Percentiles rank a stretch among this genome's conserved stretches.
Conservation (phyloP, 2,113 vertebrate species). For the Stegostoma tigrinum region DNA sequence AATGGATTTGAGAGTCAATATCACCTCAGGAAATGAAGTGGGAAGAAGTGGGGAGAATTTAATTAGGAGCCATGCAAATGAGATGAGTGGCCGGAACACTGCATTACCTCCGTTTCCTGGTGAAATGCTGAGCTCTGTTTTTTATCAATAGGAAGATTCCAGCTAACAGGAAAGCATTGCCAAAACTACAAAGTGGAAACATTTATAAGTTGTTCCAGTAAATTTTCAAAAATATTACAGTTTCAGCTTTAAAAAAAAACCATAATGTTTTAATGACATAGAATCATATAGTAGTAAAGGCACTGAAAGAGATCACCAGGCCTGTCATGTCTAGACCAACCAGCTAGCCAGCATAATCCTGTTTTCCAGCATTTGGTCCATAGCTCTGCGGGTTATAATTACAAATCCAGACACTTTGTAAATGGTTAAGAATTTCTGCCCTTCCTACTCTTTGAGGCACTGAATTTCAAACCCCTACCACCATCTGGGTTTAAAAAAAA, state of each 20-base stretch:
- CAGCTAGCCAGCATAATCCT: too few relatives aligned
- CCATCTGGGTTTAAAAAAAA: too few relatives aligned
- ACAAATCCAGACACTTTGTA: too few relatives aligned
- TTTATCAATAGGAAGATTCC: not conserved
- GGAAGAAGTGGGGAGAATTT: not conserved
- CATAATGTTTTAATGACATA: not conserved
- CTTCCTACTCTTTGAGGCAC: too few relatives aligned
- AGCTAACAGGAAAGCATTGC: not conserved
- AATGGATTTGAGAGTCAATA: not conserved
- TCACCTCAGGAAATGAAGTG: constrained; percentile 11
- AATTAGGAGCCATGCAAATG: not conserved
- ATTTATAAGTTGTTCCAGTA: not conserved
- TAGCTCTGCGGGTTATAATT: too few relatives aligned
- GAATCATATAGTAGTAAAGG: too few relatives aligned
- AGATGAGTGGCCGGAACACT: not conserved
- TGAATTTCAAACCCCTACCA: too few relatives aligned
- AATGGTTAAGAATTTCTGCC: too few relatives aligned
- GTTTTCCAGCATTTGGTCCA: too few relatives aligned
- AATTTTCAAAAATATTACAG: not conserved
- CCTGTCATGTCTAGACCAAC: too few relatives aligned
- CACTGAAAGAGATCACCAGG: too few relatives aligned
- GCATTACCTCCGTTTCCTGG: not conserved
- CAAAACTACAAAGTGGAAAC: not conserved
- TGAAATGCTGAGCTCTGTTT: not conserved
- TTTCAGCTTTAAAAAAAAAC: not conserved